Conservation (phyloP, 2,888 invertebrate species). For the Hydropsyche betteni region DNA sequence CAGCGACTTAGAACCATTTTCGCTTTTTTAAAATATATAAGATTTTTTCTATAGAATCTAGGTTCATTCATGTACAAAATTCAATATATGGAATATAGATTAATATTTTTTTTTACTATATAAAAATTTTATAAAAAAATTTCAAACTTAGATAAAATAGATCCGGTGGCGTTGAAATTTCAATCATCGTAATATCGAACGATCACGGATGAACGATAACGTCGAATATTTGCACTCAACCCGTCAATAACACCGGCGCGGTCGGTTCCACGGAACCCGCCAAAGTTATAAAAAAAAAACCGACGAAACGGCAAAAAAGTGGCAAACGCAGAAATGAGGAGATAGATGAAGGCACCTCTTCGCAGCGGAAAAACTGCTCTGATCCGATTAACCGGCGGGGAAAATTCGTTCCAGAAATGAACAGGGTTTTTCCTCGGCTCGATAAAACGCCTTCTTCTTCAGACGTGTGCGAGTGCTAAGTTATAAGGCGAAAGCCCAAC, state of each 20-base stretch:
- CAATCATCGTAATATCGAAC: neutral
- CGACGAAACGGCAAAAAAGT: conserved; percentile 3
- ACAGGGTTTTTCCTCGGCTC: conserved; percentile 37
- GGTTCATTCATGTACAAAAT: too few relatives aligned
- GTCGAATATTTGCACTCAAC: neutral
- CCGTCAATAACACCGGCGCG: neutral
- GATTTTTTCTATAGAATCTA: neutral
- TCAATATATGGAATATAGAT: too few relatives aligned
- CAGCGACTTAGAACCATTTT: neutral
- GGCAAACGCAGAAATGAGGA: conserved; percentile 4
- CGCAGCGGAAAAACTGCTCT: conserved; percentile 38
- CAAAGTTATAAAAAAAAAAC: neutral
- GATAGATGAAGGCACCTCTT: conserved; percentile 5
- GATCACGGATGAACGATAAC: conserved; percentile 1
- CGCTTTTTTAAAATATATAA: neutral
- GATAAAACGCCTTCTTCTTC: conserved; percentile 46
- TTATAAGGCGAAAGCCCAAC: conserved; percentile 58
- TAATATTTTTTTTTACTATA: too few relatives aligned
- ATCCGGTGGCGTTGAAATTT: neutral
- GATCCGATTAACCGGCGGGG: conserved; percentile 47
- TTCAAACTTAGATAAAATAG: neutral
- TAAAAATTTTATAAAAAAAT: too few relatives aligned
- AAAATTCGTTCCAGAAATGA: too few relatives aligned
- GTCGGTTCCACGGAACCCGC: neutral
- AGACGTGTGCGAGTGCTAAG: conserved; percentile 49